Base-by-base conservation (phyloP, 2,113 vertebrate genomes). In the Pleuronectes platessa region DNA sequence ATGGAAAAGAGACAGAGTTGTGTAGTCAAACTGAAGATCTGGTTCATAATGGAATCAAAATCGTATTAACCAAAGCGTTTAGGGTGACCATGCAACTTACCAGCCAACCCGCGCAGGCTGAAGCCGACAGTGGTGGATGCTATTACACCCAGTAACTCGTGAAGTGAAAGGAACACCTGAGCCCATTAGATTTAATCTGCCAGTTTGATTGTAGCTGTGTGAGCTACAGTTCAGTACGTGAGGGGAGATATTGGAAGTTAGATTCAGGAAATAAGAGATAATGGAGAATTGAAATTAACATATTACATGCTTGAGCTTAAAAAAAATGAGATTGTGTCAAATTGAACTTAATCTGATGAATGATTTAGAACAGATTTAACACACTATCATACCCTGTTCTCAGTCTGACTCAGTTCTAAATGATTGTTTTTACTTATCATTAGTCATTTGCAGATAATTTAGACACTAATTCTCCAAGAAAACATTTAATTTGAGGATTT, bases 11-110 rank as follows among this genome's bases (percentile, higher is more conserved):
- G 82, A 60, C 4, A 27, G 37, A 75, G 18, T 37, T 37, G 14
- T 40, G 51, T 18, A 79, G 55, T 85, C 53, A 53, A 73, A 78
- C 31, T 62, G 31, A 53, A 60, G 64, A 78, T 68, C 54, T 23
- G 51, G 26, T 76, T 61, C 76, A 64, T 76, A 82, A 81, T 53
- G 61, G 61, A 84, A 83, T 83, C 59, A 67, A 61, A 88, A 75
- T 65, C 59, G 42, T 54, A 75, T 72, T 73, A 77, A 68, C 58
- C 31, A 4, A 71, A 71, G 58, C 65, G 65, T 79, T 77, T 61
- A 63, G 15, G 79, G 42, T 35, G 63, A n/a, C 23, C n/a, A 13
- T 13, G 37, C 73, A 72, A 74, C 86, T 69, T 79, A 77, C 84
- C 61, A 83, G 74, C 20, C 42, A 53, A n/a, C 10, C 68, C 64